These are phyloP conservation scores for Drosophila ambigua DNA, from an alignment of 1,140 invertebrate species.

Conservation along the genomic window DNA sequence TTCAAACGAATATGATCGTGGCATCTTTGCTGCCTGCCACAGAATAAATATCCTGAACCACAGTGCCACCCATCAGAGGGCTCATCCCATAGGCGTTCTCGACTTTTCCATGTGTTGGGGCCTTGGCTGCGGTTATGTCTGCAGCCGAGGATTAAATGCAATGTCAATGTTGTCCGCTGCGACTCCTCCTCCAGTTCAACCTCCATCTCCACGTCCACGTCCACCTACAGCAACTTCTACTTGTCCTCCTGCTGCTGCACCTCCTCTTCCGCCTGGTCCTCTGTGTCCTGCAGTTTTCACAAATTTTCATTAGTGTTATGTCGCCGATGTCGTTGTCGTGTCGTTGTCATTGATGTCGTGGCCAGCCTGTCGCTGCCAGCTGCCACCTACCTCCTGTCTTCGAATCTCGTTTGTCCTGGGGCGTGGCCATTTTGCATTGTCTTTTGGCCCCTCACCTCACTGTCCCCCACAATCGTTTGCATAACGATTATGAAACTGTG, in stretches of 20 bases:
- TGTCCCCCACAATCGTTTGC: constrained; percentile 9
- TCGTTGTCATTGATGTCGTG: constrained; percentile 30
- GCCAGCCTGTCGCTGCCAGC: constrained; percentile 33
- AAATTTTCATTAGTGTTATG: constrained; percentile 71
- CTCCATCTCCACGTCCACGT: too few species aligned
- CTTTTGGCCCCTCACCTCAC: background rate
- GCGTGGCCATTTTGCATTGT: constrained; percentile 37
- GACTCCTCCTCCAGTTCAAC: background rate
- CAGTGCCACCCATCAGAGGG: constrained; percentile 26
- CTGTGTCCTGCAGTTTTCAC: constrained; percentile 21
- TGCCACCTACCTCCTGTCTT: constrained; percentile 2
- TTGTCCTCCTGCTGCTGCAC: background rate
- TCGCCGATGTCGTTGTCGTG: constrained; percentile 24
- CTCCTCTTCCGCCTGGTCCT: background rate
- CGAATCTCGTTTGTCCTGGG: constrained; percentile 9
- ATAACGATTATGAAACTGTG: constrained; percentile 50
- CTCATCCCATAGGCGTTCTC: constrained; percentile 42
- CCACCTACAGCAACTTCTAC: too few species aligned
- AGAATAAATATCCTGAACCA: constrained; percentile 14
- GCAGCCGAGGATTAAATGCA: constrained; percentile 50
- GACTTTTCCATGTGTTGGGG: constrained; percentile 44
- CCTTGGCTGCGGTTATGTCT: constrained; percentile 51
- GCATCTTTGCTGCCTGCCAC: background rate
- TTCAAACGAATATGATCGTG: too few species aligned
- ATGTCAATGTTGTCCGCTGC: constrained; percentile 53